Conservation (phyloP, 1,140 invertebrate genomes). For the Ips nitidus region DNA sequence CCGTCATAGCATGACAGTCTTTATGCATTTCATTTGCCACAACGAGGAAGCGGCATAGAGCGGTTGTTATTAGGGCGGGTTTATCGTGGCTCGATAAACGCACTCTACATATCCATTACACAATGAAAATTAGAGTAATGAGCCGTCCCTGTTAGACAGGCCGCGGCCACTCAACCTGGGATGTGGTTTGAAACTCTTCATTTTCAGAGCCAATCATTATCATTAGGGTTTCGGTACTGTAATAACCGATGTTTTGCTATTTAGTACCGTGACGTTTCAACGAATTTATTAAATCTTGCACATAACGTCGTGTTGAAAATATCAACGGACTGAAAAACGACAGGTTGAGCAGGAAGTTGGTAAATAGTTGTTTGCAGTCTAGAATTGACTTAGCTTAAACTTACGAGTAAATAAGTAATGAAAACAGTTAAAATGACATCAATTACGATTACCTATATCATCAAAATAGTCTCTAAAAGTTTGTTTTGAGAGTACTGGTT, state of each 20-base stretch:
- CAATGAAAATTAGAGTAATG: conserved; percentile 44
- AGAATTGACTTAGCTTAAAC: too few relatives aligned
- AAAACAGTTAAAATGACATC: too few relatives aligned
- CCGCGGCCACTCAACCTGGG: conserved; percentile 28
- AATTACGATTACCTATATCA: too few relatives aligned
- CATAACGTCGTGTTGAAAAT: not conserved
- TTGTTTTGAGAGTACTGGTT: too few relatives aligned
- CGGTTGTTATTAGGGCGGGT: conserved; percentile 44
- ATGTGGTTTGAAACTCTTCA: conserved; percentile 39
- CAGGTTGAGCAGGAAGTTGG: too few relatives aligned
- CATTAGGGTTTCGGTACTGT: conserved; percentile 34
- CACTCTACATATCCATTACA: conserved; percentile 41
- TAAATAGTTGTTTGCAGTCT: too few relatives aligned
- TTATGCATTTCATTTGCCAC: conserved; percentile 40
- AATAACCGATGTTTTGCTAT: conserved; percentile 34
- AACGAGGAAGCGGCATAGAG: conserved; percentile 40
- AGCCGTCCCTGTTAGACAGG: conserved; percentile 34
- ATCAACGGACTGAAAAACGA: not conserved
- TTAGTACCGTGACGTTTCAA: conserved; percentile 35
- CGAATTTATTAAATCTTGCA: not conserved
- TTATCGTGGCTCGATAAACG: conserved; percentile 41
- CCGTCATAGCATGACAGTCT: conserved; percentile 39
- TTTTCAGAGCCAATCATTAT: conserved; percentile 33
- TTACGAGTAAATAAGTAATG: too few relatives aligned
- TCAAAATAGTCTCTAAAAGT: too few relatives aligned